Evolutionary conservation across 2,113 vertebrate genomes (phyloP).

Genomic region (Platycercus adscitus): DNA sequence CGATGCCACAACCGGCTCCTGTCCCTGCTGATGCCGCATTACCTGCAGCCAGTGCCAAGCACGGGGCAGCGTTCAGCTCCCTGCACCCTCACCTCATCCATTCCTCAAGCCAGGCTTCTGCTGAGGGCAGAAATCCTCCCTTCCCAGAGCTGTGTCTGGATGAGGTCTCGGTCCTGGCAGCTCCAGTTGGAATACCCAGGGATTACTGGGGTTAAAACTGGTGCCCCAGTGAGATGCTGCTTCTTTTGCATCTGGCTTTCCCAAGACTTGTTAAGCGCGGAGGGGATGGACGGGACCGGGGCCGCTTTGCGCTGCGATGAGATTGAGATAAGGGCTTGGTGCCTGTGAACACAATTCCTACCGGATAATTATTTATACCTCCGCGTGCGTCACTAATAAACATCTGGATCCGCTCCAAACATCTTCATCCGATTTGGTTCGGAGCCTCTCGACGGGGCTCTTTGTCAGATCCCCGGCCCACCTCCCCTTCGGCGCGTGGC

Average conservation of each 20-base stretch:
- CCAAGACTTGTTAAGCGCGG: neutral
- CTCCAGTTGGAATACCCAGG: neutral
- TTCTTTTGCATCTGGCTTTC: constrained; percentile 42
- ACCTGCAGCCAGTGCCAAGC: neutral
- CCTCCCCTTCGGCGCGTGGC: neutral
- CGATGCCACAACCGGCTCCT: neutral
- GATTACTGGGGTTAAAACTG: constrained; percentile 10
- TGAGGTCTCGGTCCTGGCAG: neutral
- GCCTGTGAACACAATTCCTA: constrained; percentile 38
- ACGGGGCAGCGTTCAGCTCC: neutral
- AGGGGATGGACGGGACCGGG: neutral
- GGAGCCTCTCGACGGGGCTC: neutral
- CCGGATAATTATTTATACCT: constrained; percentile 59
- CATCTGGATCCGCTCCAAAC: constrained; percentile 54
- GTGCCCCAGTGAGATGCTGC: neutral
- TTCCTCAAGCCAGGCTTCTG: neutral
- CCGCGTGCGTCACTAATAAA: constrained; percentile 49
- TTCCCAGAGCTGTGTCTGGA: neutral
- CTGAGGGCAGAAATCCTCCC: neutral
- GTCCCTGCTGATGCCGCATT: neutral
- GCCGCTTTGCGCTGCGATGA: neutral
- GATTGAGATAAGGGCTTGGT: constrained; percentile 41
- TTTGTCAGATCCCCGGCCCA: neutral
- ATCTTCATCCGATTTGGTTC: constrained; percentile 12
- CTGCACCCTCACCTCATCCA: neutral